A percentile compares a stretch with the other conserved stretches of the same genome.
These are phyloP conservation scores for Prionchulus punctatus DNA, from an alignment of 2,888 invertebrate genomes.

Conservation along the genomic window DNA sequence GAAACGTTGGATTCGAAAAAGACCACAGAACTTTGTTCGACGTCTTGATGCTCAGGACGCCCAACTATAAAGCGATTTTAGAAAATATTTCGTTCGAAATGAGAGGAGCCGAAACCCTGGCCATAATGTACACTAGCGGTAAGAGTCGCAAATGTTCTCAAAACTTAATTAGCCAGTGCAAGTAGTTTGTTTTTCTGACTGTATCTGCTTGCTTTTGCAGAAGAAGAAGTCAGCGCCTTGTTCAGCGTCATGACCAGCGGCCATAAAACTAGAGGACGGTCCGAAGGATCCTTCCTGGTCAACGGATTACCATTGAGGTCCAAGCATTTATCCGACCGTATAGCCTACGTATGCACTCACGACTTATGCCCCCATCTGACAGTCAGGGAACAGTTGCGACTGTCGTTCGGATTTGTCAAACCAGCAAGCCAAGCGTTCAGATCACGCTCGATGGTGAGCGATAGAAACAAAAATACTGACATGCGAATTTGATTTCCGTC, in stretches of 20 bases:
- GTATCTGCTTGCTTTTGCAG: no score
- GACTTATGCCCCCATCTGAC: slow-evolving; percentile 69
- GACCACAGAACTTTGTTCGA: slow-evolving; percentile 32
- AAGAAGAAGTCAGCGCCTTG: slow-evolving; percentile 64
- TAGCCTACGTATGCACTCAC: slow-evolving; percentile 58
- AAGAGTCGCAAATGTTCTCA: no score
- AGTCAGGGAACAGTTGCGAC: slow-evolving; percentile 66
- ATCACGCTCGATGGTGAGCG: slow-evolving; percentile 5
- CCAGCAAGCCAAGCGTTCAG: slow-evolving; percentile 15
- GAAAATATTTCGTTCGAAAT: slow-evolving; percentile 70
- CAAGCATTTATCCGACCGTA: slow-evolving; percentile 49
- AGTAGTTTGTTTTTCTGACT: no score
- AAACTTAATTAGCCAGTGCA: no score
- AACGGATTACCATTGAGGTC: slow-evolving; percentile 65
- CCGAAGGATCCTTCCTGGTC: slow-evolving; percentile 59
- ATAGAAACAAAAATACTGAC: no score
- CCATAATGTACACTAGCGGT: slow-evolving; percentile 62
- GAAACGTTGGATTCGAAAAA: slow-evolving; percentile 48
- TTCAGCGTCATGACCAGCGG: slow-evolving; percentile 66
- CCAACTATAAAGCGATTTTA: slow-evolving; percentile 41
- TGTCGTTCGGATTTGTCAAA: slow-evolving; percentile 40
- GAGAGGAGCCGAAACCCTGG: slow-evolving; percentile 73
- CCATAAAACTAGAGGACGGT: slow-evolving; percentile 42
- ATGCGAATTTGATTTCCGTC: neutral
- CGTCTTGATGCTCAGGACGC: slow-evolving; percentile 26